A percentile compares a stretch with the other conserved stretches of the same genome.
Evolutionary conservation across 2,888 invertebrate genomes (phyloP).

Genomic region (Tryphoninae sp.): DNA sequence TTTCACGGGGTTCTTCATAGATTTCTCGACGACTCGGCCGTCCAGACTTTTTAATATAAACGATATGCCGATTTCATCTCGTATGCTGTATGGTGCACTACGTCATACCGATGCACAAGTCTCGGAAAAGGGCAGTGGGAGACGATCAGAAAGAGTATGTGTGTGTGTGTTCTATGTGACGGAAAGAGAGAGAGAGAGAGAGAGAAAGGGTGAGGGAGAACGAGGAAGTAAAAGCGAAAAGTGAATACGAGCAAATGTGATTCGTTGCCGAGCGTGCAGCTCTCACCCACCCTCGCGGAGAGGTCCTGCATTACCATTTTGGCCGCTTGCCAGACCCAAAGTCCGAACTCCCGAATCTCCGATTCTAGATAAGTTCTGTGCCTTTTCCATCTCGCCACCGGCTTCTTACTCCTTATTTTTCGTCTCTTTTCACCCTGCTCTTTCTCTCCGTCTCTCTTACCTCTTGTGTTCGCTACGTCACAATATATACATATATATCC

Average conservation of each 20-base stretch:
- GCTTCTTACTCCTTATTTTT: constrained; percentile 40
- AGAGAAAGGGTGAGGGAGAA: constrained; percentile 53
- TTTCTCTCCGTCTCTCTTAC: background rate
- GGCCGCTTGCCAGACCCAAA: constrained; percentile 71
- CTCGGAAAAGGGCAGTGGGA: background rate
- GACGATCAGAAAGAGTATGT: constrained; percentile 43
- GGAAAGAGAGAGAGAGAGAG: background rate
- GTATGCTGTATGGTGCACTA: background rate
- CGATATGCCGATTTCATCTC: constrained; percentile 21
- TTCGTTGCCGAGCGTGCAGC: constrained; percentile 68
- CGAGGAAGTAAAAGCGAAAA: constrained; percentile 70
- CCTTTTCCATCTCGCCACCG: background rate
- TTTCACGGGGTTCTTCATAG: background rate
- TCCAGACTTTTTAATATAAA: background rate
- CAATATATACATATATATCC: constrained; percentile 5
- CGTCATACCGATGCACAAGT: constrained; percentile 3
- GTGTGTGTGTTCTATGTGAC: background rate
- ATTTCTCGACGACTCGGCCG: background rate
- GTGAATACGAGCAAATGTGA: constrained; percentile 75
- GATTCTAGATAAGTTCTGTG: constrained; percentile 72
- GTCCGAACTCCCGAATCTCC: constrained; percentile 71
- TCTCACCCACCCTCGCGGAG: constrained; percentile 59
- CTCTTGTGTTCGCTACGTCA: constrained; percentile 18
- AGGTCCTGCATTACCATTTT: constrained; percentile 76
- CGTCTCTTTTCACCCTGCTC: constrained; percentile 1